phyloP scores from a whole-genome alignment of 2,113 vertebrate genomes.

The Malurus cyaneus region DNA sequence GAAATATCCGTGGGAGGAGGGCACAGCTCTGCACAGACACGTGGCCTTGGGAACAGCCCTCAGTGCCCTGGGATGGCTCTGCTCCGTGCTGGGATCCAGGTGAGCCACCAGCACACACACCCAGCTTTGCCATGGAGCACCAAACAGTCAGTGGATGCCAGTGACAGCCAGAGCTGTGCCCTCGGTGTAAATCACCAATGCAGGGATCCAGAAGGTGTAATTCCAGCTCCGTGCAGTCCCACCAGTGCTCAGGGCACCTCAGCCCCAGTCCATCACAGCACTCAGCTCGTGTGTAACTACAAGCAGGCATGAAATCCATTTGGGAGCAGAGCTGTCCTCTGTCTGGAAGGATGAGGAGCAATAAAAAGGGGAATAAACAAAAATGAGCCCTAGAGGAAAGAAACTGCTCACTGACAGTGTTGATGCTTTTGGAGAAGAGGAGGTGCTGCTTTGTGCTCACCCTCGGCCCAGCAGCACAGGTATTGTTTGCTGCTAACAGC shows the following conservation, averaged over 20 bases:
- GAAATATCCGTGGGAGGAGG: neutral
- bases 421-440: neutral
- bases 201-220: neutral
- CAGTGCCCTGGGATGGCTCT: neutral
- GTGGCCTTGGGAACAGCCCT: neutral
- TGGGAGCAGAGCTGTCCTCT: neutral
- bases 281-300: neutral
- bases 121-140: neutral
- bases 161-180: neutral
- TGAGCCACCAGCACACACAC: neutral
- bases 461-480: neutral
- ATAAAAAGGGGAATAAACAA: neutral
- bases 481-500: neutral
- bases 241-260: neutral
- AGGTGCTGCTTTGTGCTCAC: neutral
- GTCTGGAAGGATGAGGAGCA: neutral
- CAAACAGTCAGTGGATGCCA: fast-evolving
- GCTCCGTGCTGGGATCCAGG: neutral
- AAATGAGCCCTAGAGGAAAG: neutral
- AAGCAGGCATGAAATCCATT: neutral
- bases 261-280: neutral
- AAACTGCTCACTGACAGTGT: neutral
- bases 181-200: fast-evolving
- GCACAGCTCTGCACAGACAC: neutral
- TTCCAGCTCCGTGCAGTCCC: neutral